Base-by-base conservation (phyloP, 2,888 invertebrate species). In the Alcis repandata region DNA sequence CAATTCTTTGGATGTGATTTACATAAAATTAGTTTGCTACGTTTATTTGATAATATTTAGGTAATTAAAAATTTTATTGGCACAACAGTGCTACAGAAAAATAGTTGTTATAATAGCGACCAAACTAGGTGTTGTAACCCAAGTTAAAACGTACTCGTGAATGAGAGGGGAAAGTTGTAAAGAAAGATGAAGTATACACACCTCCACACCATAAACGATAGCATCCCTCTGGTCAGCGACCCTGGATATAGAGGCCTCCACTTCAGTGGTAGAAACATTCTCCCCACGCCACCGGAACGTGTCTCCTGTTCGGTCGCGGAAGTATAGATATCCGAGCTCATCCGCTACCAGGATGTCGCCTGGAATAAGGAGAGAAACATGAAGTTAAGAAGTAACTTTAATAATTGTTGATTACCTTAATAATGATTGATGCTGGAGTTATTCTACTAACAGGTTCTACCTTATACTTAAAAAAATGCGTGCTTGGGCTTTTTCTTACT, bases 271-370 rank as follows among this genome's bases (percentile, higher is more conserved):
- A 46, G 98, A 98, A 2, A 99, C 99, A 89, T 99, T 99, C 93
- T 99, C 99, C 10, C 99, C 99, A 85, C 98, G 98, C 98, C 98
- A 99, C 56, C 99, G 95, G 94, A 98, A 99, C 1, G 99, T 99
- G 88, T 99, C 99, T 0, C 99, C 99, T 0, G 98, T 98, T 74
- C 99, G 95, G 87, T 99, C 99, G 83, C 96, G 97, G 94, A 99
- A 99, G 90, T 96, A 99, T 67, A 99, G 94, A 90, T 99, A 98
- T 9, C 99, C 99, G 1, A 96, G 94, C 79, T 98, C 97, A 82
- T 99, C 99, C 74, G 98, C 96, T 40, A 97, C 95, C 63, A 99
- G 89, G 67, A 99, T 95, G 86, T 99, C 99, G 63, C 96, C 95
- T 96, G 78, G 43, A 88, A 87, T 7, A 9, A 4, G 1, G 1